Conservation (phyloP, 2,888 invertebrate species). For the Brenthis daphne region DNA sequence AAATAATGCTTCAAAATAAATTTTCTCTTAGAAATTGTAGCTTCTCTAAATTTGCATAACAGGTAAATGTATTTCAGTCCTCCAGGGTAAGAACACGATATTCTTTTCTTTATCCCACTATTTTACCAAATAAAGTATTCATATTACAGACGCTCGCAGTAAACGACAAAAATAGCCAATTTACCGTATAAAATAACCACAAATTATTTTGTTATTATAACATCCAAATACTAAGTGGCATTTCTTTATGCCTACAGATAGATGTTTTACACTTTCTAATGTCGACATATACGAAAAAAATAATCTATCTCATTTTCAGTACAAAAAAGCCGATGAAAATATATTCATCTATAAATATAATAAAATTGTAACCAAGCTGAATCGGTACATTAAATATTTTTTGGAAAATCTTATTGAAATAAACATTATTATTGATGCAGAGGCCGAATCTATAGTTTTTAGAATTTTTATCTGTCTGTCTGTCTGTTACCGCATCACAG, state of each 20-base stretch:
- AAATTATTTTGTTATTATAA: conserved; percentile 5
- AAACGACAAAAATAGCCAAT: background rate
- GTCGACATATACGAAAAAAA: no score
- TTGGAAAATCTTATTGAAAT: no score
- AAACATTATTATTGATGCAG: no score
- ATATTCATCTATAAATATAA: no score
- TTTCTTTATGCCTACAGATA: background rate
- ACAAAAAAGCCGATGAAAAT: no score
- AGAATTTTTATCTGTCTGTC: no score
- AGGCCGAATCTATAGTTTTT: no score
- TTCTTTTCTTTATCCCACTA: conserved; percentile 18
- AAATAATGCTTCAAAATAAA: conserved; percentile 15
- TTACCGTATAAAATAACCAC: conserved; percentile 2
- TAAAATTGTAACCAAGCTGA: no score
- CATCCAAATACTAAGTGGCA: background rate
- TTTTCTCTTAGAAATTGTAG: conserved; percentile 19
- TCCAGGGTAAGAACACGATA: conserved; percentile 20
- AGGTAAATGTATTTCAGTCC: conserved; percentile 27
- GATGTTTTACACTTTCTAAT: no score
- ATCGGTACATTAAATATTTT: no score
- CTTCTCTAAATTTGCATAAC: conserved; percentile 21
- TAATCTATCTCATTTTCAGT: no score
- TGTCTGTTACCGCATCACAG: no score
- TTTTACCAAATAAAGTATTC: conserved; percentile 26
- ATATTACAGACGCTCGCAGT: conserved; percentile 10